phyloP scores from a whole-genome alignment of 64 coral and sea anemone genomes.

The Stichodactyla helianthus region DNA sequence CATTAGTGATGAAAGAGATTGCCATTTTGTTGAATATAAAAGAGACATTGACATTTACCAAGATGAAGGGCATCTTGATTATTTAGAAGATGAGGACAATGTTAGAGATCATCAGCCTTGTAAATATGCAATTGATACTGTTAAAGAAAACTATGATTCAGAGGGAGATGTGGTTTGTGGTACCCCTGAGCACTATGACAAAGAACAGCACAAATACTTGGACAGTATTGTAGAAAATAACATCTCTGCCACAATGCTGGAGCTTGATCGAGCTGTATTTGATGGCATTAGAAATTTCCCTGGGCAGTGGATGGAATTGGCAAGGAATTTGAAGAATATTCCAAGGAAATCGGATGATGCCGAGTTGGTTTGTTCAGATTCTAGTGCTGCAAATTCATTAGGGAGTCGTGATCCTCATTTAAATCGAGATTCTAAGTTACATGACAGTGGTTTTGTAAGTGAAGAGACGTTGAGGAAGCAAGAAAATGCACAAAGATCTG shows the following conservation, averaged over 20 bases:
- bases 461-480: background rate
- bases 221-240: background rate
- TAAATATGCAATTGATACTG: background rate
- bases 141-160: background rate
- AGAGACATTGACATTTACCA: background rate
- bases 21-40: background rate
- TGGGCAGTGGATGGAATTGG: background rate
- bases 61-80: background rate
- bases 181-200: background rate
- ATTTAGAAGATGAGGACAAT: background rate
- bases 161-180: background rate
- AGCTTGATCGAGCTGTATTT: background rate
- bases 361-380: background rate
- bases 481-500: too few relatives aligned
- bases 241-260: background rate
- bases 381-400: background rate
- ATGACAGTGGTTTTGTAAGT: background rate
- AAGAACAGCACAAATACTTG: background rate
- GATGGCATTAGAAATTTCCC: slow-evolving; percentile 1
- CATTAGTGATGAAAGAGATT: background rate
- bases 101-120: background rate
- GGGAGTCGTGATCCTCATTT: background rate
- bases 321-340: background rate
- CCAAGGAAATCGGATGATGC: background rate
- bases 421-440: background rate